Evolutionary conservation across 1,140 invertebrate species (phyloP).

Genomic region (Orchesella cincta): DNA sequence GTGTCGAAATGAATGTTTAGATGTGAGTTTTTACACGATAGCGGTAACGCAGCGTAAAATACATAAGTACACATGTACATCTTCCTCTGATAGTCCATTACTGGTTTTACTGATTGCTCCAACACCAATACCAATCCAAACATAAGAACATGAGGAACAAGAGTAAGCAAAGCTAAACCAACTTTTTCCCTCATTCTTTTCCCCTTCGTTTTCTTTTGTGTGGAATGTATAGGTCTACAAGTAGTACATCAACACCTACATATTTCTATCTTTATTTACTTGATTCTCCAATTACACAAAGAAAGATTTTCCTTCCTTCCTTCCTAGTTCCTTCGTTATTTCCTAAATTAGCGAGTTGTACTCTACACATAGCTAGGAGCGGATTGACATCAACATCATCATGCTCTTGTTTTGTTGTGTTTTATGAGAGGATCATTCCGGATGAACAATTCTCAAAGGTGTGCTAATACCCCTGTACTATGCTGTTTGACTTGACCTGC

Average conservation of each 20-base stretch:
- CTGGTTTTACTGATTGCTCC: constrained; percentile 14
- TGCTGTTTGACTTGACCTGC: too few relatives aligned
- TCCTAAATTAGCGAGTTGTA: too few relatives aligned
- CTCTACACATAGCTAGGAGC: too few relatives aligned
- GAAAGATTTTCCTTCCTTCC: not conserved
- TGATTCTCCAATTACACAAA: constrained; percentile 27
- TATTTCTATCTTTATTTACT: not conserved
- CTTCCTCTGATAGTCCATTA: constrained; percentile 19
- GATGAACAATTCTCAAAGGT: constrained; percentile 10
- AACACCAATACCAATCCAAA: not conserved
- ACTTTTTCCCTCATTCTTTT: constrained; percentile 23
- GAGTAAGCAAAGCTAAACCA: not conserved
- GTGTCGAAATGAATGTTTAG: too few relatives aligned
- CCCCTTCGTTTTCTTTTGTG: constrained; percentile 20
- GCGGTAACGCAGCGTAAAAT: too few relatives aligned
- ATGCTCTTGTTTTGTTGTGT: too few relatives aligned
- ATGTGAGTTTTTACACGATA: too few relatives aligned
- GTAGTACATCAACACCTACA: constrained; percentile 27
- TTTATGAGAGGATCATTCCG: not conserved
- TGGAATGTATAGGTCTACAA: constrained; percentile 25
- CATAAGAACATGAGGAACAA: not conserved
- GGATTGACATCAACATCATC: too few relatives aligned
- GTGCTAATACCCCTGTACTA: not conserved
- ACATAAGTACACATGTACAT: too few relatives aligned
- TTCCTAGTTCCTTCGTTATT: not conserved